These are phyloP conservation scores for Tetrax tetrax DNA, from an alignment of 2,113 vertebrate genomes.

Conservation along the genomic window DNA sequence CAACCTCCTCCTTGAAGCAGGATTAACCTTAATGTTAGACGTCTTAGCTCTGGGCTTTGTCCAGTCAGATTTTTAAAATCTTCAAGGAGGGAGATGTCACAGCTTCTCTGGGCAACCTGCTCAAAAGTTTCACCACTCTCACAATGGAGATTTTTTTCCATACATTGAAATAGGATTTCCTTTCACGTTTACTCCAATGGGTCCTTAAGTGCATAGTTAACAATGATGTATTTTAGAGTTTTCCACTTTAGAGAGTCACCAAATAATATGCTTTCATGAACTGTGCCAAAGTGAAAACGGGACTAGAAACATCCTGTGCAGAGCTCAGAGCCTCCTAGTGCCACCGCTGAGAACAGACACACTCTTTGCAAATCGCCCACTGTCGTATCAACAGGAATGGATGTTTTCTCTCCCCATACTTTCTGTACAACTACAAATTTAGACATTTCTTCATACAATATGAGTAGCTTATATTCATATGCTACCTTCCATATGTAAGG, in stretches of 20 bases:
- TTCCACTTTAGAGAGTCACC: background rate
- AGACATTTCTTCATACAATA: background rate
- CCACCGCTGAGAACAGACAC: background rate
- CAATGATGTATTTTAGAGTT: background rate
- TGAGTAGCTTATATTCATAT: background rate
- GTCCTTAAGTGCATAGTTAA: background rate
- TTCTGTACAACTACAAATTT: background rate
- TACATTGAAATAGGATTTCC: background rate
- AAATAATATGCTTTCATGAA: background rate
- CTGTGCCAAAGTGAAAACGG: background rate
- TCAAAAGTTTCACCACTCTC: background rate
- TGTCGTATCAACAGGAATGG: background rate
- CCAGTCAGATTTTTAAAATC: background rate
- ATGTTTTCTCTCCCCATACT: background rate
- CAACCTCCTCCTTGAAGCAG: background rate
- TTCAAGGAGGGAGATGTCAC: background rate
- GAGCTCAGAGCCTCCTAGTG: background rate
- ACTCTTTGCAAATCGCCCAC: background rate
- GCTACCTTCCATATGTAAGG: background rate
- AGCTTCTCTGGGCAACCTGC: background rate
- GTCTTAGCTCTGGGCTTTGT: background rate
- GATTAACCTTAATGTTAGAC: background rate
- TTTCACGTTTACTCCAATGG: background rate
- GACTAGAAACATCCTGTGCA: background rate
- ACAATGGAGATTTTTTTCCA: background rate